Evolutionary conservation across 2,113 vertebrate genomes (phyloP), one percentile per base, ranked within the genome.

Genomic region (Symphodus melops): DNA sequence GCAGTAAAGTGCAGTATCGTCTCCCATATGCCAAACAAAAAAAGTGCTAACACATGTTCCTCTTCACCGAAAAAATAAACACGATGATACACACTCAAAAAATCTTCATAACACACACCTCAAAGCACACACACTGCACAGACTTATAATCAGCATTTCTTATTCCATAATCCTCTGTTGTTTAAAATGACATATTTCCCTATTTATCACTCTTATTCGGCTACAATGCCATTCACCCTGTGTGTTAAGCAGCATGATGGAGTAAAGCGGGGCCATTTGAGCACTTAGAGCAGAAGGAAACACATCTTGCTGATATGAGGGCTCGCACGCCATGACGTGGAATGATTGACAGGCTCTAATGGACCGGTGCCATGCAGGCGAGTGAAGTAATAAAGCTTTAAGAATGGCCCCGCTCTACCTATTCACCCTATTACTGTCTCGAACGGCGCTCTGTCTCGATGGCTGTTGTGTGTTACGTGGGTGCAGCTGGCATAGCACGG

Each of bases 311-410:
- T 25, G 68, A 70, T 72, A 75, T 68, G 36, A 21, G 60, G 48
- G 16, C 61, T 51, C 7, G 0, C 59, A 23, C 58, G 57, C 1
- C 36, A 14, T 1, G 1, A 33, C 19, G 2, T 23, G 8, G 17
- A 56, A 39, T 84, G 89, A 88, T 6, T 84, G 90, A 76, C 88
- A 75, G 83, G 41, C 68, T 17, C 57, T 85, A 86, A 90, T 84
- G 72, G 83, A 44, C 25, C 39, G 33, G 11, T 68, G 73, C 74
- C 61, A 57, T 1, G 49, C 54, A 81, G 42, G 70, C 49, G 83
- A 85, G 88, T 88, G 52, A 78, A 79, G 79, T 68, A 79, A 88
- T 84, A 60, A 88, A 81, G 72, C 55, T 36, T 16, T 64, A 63
- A 72, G 69, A 81, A 66, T 54, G 54, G 80, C 65, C 25, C 56